Base-by-base conservation (phyloP, 2,888 invertebrate genomes). In the Kryphioiulus occultus region DNA sequence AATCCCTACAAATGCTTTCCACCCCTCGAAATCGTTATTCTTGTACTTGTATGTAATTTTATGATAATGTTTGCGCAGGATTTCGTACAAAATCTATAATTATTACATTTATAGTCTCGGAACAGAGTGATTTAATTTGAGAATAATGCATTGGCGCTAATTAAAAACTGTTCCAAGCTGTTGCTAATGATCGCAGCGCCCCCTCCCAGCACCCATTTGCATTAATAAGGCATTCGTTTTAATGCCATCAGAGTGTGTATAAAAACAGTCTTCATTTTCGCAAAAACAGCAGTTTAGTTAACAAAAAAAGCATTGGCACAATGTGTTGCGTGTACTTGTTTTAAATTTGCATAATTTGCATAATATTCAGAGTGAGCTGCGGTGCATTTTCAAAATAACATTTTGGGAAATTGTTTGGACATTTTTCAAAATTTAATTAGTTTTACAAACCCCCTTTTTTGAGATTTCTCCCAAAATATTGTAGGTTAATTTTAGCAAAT, bases 121-220 rank as follows among this genome's bases (percentile, higher is more conserved):
- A 68, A 68, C 5, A 7, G 59, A 68, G 59, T 68, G 59, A 68
- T 68, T 68, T 22, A 22, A 22, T 68, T 22, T 68, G 22, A 68
- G 22, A 68, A 68, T 68, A 22, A 68, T 68, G 22, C 59, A 68
- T 68, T 22, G 19, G 59, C 22, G 15, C 22, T 68, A 22, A 68
- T 68, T 68, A 68, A 68, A 68, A 68, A 68, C 19, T 9, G 59
- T 68, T 68, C 59, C 59, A 68, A 68, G 59, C 59, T 68, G 59
- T 68, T 26, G 22, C 59, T 68, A 68, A 68, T 68, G 59, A 68
- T 5, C 12, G 59, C 59, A 22, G n/a, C 59, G 59, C 59, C 59
- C 59, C 59, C 59, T 22, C 59, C 59, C 19, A 22, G 9, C 9
- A 19, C 22, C 9, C 22, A 68, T 68, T 68, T 10, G 59, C 59